Conservation (phyloP, 2,113 vertebrate species). For the Rhea pennata region DNA sequence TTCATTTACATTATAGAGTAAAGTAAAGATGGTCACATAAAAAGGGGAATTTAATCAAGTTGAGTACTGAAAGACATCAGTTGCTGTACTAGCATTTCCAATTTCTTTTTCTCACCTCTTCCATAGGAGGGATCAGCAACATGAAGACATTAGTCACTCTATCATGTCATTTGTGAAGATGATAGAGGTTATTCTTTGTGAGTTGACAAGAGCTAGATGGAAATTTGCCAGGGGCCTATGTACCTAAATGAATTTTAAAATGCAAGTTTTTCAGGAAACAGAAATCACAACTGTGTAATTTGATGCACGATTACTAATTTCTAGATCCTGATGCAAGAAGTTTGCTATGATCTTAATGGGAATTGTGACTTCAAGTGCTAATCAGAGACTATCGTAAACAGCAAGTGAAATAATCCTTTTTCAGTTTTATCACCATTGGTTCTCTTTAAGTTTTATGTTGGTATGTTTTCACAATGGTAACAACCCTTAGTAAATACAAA, state of each 20-base stretch:
- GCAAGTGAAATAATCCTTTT: neutral
- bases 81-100: neutral
- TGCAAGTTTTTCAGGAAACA: neutral
- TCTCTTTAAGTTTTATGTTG: neutral
- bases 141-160: neutral
- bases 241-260: neutral
- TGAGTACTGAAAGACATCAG: neutral
- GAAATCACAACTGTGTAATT: neutral
- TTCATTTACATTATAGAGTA: neutral
- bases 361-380: neutral
- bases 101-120: neutral
- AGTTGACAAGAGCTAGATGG: neutral
- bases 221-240: neutral
- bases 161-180: neutral
- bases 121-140: neutral
- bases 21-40: neutral
- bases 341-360: neutral
- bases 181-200: neutral
- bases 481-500: neutral
- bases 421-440: neutral
- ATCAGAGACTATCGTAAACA: neutral
- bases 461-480: neutral
- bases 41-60: neutral
- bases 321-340: neutral
- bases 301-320: conserved; percentile 7